Evolutionary conservation across 2,797 vertebrate species (phyloP).

Genomic region (Numenius phaeopus): DNA sequence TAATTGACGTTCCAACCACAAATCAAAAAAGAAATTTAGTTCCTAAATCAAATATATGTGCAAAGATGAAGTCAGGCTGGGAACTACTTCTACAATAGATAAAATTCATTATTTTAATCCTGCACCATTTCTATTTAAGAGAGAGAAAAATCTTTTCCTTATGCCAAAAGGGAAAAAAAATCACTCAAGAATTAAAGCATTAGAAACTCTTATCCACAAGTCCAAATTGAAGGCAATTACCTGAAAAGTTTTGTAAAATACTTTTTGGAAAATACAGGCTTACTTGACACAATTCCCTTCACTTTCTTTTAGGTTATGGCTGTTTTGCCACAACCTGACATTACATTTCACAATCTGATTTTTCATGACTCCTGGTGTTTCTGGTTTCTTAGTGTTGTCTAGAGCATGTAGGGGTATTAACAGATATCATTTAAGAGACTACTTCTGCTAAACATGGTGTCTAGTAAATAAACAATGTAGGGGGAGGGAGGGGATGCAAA

Average conservation of each 20-base stretch:
- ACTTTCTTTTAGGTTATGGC: background rate
- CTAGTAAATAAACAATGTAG: background rate
- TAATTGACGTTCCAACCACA: background rate
- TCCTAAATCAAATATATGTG: background rate
- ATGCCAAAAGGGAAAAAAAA: background rate
- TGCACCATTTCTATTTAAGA: background rate
- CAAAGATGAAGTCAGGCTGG: background rate
- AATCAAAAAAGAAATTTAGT: background rate
- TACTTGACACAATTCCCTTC: background rate
- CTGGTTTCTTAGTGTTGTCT: background rate
- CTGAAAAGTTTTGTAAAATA: background rate
- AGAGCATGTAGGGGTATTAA: background rate
- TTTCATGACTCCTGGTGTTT: background rate
- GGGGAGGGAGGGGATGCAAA: background rate
- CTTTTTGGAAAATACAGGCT: background rate
- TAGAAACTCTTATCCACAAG: background rate
- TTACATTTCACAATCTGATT: background rate
- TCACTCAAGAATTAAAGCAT: background rate
- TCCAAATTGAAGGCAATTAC: background rate
- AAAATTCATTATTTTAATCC: background rate
- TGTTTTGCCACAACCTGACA: background rate
- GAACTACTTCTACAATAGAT: background rate
- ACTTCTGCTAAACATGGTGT: background rate
- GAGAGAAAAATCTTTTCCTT: background rate
- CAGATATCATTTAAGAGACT: background rate